These are phyloP conservation scores for Tachuris rubrigastra DNA, from an alignment of 2,113 vertebrate species.

Conservation along the genomic window DNA sequence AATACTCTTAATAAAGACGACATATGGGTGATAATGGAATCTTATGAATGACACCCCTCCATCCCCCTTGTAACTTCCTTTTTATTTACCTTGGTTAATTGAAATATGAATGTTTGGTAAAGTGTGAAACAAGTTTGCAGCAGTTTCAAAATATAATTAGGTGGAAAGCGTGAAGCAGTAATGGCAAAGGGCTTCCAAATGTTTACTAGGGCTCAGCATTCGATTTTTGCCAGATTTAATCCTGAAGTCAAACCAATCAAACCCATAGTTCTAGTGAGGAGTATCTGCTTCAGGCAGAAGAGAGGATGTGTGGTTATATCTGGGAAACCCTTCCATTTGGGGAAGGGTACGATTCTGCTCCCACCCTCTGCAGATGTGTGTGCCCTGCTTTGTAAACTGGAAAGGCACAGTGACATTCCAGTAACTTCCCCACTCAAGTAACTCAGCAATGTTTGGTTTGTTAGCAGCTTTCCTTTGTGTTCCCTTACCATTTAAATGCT, in stretches of 20 bases:
- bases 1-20: neutral
- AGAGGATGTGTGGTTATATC: neutral
- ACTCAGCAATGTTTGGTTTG: neutral
- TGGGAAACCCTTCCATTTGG: neutral
- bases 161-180: neutral
- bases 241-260: neutral
- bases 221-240: neutral
- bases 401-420: neutral
- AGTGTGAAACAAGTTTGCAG: neutral
- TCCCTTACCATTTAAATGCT: neutral
- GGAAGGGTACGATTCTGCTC: neutral
- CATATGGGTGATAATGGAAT: neutral
- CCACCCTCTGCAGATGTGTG: neutral
- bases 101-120: neutral
- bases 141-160: neutral
- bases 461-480: neutral
- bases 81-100: neutral
- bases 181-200: neutral
- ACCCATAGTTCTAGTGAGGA: neutral
- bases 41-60: neutral
- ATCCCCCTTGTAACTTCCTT: rapidly evolving
- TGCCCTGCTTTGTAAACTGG: neutral
- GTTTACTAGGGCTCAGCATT: neutral
- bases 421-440: neutral
- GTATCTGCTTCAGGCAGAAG: neutral